Evolutionary conservation across 1,140 invertebrate genomes (phyloP).

Genomic region (Philaenus spumarius): DNA sequence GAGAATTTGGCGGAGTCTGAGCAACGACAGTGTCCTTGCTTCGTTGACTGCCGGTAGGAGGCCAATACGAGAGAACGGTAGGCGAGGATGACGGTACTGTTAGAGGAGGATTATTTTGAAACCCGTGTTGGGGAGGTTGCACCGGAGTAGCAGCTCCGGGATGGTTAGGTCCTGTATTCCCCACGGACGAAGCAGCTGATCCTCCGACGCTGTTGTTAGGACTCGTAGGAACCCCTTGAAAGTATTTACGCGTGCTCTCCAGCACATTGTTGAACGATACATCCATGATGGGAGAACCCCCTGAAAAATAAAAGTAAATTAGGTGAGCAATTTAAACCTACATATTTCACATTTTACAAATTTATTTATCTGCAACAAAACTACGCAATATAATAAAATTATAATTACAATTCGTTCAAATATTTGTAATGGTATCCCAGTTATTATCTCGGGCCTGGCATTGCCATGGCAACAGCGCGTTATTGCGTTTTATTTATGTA

Average conservation of each 20-base stretch:
- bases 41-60: background rate
- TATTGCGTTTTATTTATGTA: too few species aligned
- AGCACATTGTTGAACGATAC: constrained; percentile 67
- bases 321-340: too few species aligned
- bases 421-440: too few species aligned
- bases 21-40: constrained; percentile 10
- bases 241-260: constrained; percentile 71
- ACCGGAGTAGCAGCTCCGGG: constrained; percentile 43
- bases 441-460: too few species aligned
- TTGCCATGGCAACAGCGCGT: too few species aligned
- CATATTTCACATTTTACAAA: too few species aligned
- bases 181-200: constrained; percentile 33
- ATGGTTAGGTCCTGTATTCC: constrained; percentile 41
- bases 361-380: too few species aligned
- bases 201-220: constrained; percentile 43
- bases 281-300: constrained; percentile 47
- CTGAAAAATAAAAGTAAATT: too few species aligned
- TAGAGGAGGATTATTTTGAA: constrained; percentile 28
- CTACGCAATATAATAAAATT: too few species aligned
- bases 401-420: too few species aligned
- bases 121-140: constrained; percentile 31
- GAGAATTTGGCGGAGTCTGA: background rate
- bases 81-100: constrained; percentile 25
- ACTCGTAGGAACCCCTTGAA: constrained; percentile 60
- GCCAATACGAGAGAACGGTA: constrained; percentile 24